These are phyloP conservation scores for Notamacropus eugenii DNA, from an alignment of 2,797 vertebrate species.

Conservation along the genomic window DNA sequence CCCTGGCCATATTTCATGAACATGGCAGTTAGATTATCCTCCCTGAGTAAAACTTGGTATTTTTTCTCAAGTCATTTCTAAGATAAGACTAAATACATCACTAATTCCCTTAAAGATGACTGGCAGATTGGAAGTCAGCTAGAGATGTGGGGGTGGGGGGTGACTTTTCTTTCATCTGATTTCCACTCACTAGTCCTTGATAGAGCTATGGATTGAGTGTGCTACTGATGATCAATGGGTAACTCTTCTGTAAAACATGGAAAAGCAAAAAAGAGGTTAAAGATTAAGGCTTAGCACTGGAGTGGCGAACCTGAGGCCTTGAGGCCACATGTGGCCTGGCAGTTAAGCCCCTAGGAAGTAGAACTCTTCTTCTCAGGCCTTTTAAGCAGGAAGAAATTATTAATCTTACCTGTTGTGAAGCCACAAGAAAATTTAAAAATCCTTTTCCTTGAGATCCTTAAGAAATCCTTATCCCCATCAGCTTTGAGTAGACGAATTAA, in stretches of 20 bases:
- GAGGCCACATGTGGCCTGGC: no score
- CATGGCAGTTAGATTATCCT: conserved; percentile 79
- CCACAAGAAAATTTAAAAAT: conserved; percentile 55
- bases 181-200: not conserved
- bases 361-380: conserved; percentile 26
- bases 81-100: conserved; percentile 57
- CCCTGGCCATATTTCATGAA: conserved; percentile 3
- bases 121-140: conserved; percentile 11
- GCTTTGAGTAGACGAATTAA: conserved; percentile 24
- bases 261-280: not conserved
- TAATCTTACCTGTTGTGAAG: not conserved
- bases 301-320: no score
- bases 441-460: conserved; percentile 63
- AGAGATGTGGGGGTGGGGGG: not conserved
- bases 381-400: conserved; percentile 47
- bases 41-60: conserved; percentile 76
- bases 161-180: not conserved
- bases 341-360: not conserved
- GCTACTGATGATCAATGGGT: not conserved
- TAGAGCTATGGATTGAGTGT: not conserved
- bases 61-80: conserved; percentile 72
- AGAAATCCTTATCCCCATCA: conserved; percentile 53
- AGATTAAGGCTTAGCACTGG: not conserved
- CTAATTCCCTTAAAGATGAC: conserved; percentile 27
- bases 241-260: not conserved